Evolutionary conservation across 2,113 vertebrate genomes (phyloP).

Genomic region (Microtus richardsoni): DNA sequence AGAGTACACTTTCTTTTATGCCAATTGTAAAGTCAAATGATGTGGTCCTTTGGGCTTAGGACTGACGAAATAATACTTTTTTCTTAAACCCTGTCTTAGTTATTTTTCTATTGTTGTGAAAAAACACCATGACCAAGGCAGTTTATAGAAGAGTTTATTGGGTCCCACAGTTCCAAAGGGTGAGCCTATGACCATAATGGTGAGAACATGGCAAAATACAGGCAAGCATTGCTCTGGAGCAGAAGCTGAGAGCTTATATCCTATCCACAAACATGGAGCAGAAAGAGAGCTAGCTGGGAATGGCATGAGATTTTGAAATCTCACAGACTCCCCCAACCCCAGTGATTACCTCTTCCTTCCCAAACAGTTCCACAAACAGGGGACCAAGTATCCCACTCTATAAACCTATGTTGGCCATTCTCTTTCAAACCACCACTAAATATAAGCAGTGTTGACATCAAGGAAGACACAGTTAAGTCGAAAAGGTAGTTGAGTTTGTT

Average conservation of each 20-base stretch:
- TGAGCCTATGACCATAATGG: background rate
- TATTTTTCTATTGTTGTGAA: background rate
- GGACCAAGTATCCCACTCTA: background rate
- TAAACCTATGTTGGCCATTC: background rate
- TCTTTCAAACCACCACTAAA: background rate
- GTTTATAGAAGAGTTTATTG: background rate
- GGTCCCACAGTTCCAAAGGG: background rate
- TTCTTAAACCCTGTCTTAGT: background rate
- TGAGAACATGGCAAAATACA: background rate
- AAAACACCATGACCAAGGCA: too few relatives aligned
- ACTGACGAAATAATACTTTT: background rate
- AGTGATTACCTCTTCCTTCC: background rate
- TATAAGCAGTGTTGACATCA: background rate
- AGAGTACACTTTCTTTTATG: background rate
- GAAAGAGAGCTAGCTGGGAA: background rate
- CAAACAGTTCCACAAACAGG: background rate
- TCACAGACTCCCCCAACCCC: fast-evolving
- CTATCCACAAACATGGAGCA: background rate
- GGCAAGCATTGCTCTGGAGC: background rate
- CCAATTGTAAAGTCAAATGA: background rate
- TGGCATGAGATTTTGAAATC: background rate
- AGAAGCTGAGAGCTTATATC: background rate
- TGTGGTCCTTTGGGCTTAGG: background rate
- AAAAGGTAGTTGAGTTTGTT: constrained; percentile 34
- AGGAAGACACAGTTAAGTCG: background rate